phyloP scores from a whole-genome alignment of 2,797 vertebrate genomes.

The Tadarida brasiliensis region DNA sequence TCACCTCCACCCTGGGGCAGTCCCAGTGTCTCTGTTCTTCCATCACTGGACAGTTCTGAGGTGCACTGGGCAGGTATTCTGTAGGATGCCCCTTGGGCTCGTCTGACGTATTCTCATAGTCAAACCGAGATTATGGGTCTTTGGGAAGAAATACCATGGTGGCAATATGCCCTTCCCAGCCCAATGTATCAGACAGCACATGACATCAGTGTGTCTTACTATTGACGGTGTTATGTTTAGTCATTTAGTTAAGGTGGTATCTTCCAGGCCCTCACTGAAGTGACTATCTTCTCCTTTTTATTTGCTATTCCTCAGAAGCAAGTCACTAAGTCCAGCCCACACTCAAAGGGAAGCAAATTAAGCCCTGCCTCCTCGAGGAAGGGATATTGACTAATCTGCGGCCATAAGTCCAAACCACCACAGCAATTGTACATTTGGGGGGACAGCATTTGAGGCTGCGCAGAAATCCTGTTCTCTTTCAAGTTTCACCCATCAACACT shows the following conservation, averaged over 20 bases:
- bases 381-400: not conserved
- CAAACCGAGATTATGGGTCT: not conserved
- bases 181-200: too few relatives aligned
- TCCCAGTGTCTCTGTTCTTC: not conserved
- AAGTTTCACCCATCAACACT: not conserved
- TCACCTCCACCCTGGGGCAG: not conserved
- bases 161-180: fast-evolving
- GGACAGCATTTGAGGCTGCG: not conserved
- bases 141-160: not conserved
- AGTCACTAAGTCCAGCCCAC: not conserved
- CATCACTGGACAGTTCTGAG: too few relatives aligned
- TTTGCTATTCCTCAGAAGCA: not conserved
- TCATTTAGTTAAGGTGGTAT: not conserved
- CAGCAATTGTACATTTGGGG: not conserved
- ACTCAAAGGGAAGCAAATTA: not conserved
- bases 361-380: not conserved
- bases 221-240: not conserved
- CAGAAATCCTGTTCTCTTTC: not conserved
- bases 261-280: not conserved
- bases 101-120: too few relatives aligned
- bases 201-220: not conserved
- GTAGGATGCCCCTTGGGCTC: not conserved
- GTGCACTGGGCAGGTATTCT: too few relatives aligned
- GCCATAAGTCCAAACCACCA: not conserved
- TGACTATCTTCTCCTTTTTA: not conserved